Evolutionary conservation across 2,888 invertebrate species (phyloP), one percentile per base, ranked within the genome.

Genomic region (Cheilosia urbana): DNA sequence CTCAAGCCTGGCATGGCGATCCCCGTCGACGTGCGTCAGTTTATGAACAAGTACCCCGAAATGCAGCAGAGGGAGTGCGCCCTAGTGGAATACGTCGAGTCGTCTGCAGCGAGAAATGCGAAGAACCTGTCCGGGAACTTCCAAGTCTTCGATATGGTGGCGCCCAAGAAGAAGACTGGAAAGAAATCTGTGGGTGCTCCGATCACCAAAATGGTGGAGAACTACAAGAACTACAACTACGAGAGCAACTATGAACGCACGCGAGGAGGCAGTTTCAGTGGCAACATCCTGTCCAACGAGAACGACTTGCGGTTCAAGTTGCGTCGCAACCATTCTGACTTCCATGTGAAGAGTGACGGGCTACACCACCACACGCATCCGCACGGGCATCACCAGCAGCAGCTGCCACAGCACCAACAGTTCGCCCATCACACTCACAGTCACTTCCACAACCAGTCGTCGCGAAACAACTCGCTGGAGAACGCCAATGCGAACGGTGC

Each of bases 21-120:
- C 68, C 98, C 98, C 2, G 96, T 97, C 4, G 98, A 98, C 92
- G 96, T 98, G 24, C 95, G 98, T 76, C 97, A 97, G 91, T 97
- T 98, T 91, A 95, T 97, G 89, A 96, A 96, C 90, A 98, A 97
- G 91, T 97, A 97, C 90, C 97, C 98, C 24, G 97, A 97, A 90
- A 94, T 98, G 91, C 96, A 96, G 88, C 96, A 96, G 89, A 95
- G 96, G 93, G 95, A 97, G 91, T 97, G 97, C 92, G 98, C 98
- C 17, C 93, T 98, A 88, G 96, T 98, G 47, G 98, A 98, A 93
- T 98, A 97, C 91, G 96, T 97, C 66, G 95, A 96, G 88, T 97
- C 97, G 0, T 96, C 97, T 88, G 95, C 96, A 15, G 98, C 98
- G 0, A 94, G 97, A 88, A 95, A 95, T 78, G 98, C 98, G 0